These are phyloP conservation scores for Brassicogethes aeneus DNA, from an alignment of 2,888 invertebrate species.

Conservation along the genomic window DNA sequence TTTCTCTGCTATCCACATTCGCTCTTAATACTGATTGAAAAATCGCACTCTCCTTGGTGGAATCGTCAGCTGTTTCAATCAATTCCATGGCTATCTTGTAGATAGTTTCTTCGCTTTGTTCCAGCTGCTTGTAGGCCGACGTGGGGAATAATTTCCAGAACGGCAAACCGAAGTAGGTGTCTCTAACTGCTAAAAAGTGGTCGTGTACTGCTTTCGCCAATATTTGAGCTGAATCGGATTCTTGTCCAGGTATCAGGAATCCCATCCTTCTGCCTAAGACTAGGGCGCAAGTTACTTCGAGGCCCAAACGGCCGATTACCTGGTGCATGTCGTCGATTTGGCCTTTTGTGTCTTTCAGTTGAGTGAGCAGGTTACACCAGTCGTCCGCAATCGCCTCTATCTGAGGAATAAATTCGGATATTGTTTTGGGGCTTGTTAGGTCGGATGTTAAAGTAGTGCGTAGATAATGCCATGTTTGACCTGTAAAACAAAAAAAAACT, in stretches of 20 bases:
- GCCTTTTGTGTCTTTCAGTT: slow-evolving; percentile 44
- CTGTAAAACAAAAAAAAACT: slow-evolving; percentile 53
- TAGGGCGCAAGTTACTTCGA: slow-evolving; percentile 72
- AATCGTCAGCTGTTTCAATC: slow-evolving; percentile 54
- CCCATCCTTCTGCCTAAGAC: slow-evolving; percentile 74
- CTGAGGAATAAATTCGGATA: slow-evolving; percentile 65
- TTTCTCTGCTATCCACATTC: slow-evolving; percentile 67
- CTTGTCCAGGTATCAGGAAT: slow-evolving; percentile 46
- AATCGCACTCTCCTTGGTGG: slow-evolving; percentile 54
- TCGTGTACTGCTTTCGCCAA: slow-evolving; percentile 67
- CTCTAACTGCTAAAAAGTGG: slow-evolving; percentile 69
- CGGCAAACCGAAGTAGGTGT: slow-evolving; percentile 74
- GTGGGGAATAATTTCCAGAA: slow-evolving; percentile 76
- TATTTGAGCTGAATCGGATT: slow-evolving; percentile 47
- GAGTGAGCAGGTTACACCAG: slow-evolving; percentile 58
- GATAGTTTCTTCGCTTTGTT: slow-evolving; percentile 67
- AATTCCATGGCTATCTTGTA: slow-evolving; percentile 69
- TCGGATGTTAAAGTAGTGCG: slow-evolving; percentile 64
- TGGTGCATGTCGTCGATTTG: slow-evolving; percentile 57
- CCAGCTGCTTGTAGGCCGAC: slow-evolving; percentile 59
- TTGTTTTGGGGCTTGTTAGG: slow-evolving; percentile 66
- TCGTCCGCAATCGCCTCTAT: slow-evolving; percentile 69
- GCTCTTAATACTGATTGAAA: slow-evolving; percentile 64
- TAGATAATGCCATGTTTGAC: slow-evolving; percentile 67
- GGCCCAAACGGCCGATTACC: slow-evolving; percentile 66